Conservation (phyloP, 1,140 invertebrate genomes). For the Brachionus angularis region DNA sequence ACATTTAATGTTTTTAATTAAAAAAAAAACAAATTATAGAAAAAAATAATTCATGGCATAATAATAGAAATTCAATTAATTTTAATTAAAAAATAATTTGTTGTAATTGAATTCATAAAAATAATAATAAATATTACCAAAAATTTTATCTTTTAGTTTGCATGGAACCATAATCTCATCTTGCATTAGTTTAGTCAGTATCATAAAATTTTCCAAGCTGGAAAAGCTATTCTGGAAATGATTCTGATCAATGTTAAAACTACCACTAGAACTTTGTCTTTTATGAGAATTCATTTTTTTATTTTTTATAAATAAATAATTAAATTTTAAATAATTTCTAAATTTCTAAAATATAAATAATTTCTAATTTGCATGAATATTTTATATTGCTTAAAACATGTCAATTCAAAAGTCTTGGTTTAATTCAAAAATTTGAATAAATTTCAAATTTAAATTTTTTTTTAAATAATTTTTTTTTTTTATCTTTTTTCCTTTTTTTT, state of each 20-base stretch:
- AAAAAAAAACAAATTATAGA: too few relatives aligned
- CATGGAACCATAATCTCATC: constrained; percentile 43
- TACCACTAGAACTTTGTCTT: constrained; percentile 28
- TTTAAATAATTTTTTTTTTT: too few relatives aligned
- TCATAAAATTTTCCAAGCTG: constrained; percentile 43
- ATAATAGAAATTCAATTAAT: neutral
- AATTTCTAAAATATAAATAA: too few relatives aligned
- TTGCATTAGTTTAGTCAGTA: constrained; percentile 29
- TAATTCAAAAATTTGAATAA: too few relatives aligned
- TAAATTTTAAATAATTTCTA: too few relatives aligned
- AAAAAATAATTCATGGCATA: too few relatives aligned
- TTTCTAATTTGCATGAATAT: too few relatives aligned
- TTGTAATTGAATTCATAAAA: neutral
- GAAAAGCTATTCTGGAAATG: constrained; percentile 33
- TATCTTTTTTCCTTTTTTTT: too few relatives aligned
- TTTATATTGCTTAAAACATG: too few relatives aligned
- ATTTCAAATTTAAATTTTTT: too few relatives aligned
- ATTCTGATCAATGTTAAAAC: constrained; percentile 31
- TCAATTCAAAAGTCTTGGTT: too few relatives aligned
- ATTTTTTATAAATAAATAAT: neutral
- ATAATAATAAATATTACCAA: constrained; percentile 9
- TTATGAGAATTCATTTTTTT: constrained; percentile 35
- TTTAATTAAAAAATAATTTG: neutral
- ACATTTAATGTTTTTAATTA: too few relatives aligned
- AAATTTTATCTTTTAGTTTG: constrained; percentile 19